These are phyloP conservation scores for Pseudopleuronectes americanus DNA, from an alignment of 2,797 vertebrate species.

Conservation along the genomic window DNA sequence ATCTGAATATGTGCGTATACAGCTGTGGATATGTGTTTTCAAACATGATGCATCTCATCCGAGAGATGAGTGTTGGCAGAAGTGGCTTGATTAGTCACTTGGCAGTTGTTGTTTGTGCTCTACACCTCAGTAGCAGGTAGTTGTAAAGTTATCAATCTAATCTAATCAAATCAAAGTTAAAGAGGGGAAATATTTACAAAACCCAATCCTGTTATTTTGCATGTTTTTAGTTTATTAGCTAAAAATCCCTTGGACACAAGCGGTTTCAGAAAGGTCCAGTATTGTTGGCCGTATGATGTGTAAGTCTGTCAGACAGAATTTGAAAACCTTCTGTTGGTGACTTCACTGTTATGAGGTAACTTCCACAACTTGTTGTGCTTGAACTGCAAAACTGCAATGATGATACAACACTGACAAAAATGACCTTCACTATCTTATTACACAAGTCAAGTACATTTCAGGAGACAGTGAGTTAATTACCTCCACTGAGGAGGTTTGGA, in stretches of 20 bases:
- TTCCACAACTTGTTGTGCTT: neutral
- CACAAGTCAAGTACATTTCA: neutral
- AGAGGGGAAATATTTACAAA: neutral
- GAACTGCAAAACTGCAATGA: slow-evolving; percentile 2
- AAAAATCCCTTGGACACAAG: neutral
- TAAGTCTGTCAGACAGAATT: neutral
- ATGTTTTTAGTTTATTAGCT: slow-evolving; percentile 3
- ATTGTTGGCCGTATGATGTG: neutral
- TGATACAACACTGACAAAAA: neutral
- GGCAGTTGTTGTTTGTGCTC: too few species aligned
- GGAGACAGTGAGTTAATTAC: neutral
- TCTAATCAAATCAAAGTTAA: neutral
- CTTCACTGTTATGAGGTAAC: slow-evolving; percentile 1
- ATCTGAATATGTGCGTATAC: neutral
- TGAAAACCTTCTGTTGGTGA: neutral
- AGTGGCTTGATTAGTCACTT: neutral
- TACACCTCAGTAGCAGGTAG: neutral
- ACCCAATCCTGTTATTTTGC: neutral
- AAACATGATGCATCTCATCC: neutral
- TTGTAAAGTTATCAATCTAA: neutral
- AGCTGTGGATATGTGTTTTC: neutral
- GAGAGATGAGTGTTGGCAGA: slow-evolving; percentile 4
- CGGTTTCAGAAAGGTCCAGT: neutral
- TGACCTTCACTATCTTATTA: neutral
- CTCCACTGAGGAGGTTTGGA: too few species aligned